Conservation (phyloP, 2,888 invertebrate species). For the Dicyrtoma fusca region DNA sequence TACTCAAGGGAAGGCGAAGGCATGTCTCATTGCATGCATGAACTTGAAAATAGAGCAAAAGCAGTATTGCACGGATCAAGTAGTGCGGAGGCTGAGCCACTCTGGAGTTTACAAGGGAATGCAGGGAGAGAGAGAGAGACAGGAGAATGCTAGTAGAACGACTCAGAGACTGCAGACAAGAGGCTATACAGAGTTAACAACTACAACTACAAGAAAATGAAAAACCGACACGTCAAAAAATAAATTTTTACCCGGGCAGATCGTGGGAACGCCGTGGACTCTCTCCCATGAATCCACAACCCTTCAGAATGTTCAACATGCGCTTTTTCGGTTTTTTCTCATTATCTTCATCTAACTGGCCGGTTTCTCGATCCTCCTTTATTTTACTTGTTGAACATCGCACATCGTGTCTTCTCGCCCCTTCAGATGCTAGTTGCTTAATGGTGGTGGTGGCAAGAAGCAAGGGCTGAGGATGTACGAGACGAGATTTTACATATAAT, state of each 20-base stretch:
- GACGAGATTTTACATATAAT: too few species aligned
- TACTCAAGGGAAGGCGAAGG: too few species aligned
- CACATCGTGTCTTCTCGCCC: too few species aligned
- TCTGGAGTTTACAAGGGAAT: neutral
- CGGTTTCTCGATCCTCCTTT: neutral
- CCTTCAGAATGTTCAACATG: conserved; percentile 27
- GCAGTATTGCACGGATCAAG: conserved; percentile 25
- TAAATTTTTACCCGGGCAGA: conserved; percentile 48
- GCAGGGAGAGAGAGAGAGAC: neutral
- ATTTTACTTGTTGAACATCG: too few species aligned
- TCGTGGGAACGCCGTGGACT: conserved; percentile 46
- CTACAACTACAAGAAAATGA: conserved; percentile 2
- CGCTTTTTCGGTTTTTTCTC: conserved; percentile 46
- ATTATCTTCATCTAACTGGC: conserved; percentile 2
- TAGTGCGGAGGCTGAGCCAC: conserved; percentile 12
- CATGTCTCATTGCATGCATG: too few species aligned
- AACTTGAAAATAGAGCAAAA: too few species aligned
- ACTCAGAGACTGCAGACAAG: neutral
- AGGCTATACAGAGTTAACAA: neutral
- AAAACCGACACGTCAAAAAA: conserved; percentile 45
- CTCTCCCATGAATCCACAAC: conserved; percentile 14
- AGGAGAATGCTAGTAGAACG: neutral
- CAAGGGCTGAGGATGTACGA: too few species aligned
- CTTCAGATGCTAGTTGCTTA: too few species aligned
- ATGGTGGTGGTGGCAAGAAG: too few species aligned